Percentiles rank a stretch among this genome's conserved stretches.
Evolutionary conservation across 2,797 vertebrate species (phyloP).

Genomic region (Smutsia gigantea): DNA sequence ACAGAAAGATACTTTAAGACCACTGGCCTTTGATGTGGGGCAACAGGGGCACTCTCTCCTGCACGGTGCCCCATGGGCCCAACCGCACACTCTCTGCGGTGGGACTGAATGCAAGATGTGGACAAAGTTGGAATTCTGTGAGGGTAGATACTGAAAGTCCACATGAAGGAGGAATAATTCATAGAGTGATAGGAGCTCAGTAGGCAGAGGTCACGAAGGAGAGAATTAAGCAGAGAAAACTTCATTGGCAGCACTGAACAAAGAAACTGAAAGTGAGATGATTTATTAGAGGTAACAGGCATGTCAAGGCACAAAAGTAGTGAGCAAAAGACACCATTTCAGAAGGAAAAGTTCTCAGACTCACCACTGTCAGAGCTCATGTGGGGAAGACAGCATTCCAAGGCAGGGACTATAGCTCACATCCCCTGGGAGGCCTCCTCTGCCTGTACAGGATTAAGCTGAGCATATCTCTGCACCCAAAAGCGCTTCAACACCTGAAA

Average conservation of each 20-base stretch:
- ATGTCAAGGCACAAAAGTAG: neutral
- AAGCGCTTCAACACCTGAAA: constrained; percentile 39
- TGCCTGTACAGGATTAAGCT: neutral
- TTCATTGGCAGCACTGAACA: neutral
- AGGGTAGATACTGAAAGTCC: neutral
- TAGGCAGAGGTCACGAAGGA: neutral
- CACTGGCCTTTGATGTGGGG: neutral
- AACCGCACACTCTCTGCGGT: neutral
- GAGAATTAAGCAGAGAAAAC: neutral
- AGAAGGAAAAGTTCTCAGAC: neutral
- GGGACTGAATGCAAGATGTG: neutral
- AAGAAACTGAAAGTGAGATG: neutral
- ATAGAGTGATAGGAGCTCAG: neutral
- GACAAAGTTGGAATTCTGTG: neutral
- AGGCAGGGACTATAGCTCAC: neutral
- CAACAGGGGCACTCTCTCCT: too few relatives aligned
- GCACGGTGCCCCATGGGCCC: fast-evolving
- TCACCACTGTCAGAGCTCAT: neutral
- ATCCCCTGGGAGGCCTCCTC: neutral
- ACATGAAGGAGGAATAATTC: neutral
- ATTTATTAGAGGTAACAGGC: neutral
- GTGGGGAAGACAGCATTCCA: neutral
- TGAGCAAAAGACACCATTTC: neutral
- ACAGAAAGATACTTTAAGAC: neutral
- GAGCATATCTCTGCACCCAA: neutral